phyloP scores from a whole-genome alignment of 2,113 vertebrate genomes.

The Mesembrinibis cayennensis region DNA sequence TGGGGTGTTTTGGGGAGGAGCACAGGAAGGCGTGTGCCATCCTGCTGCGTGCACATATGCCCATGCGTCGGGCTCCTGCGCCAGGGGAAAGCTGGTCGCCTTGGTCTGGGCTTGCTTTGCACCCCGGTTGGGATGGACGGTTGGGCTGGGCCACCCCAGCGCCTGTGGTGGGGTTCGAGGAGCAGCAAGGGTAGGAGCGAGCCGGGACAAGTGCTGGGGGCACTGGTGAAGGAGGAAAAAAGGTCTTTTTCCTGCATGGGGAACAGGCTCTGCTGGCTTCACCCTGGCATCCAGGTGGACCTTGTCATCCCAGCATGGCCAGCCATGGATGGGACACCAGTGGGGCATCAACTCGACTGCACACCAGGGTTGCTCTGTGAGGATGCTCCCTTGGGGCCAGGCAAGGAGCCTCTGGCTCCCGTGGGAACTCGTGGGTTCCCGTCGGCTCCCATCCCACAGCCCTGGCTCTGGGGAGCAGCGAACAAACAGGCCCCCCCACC shows the following conservation, averaged over 20 bases:
- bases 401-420: neutral
- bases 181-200: neutral
- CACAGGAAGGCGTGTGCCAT: accelerated
- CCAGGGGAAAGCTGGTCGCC: accelerated
- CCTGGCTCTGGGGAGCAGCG: neutral
- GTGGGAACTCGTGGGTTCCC: accelerated
- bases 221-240: neutral
- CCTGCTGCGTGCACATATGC: neutral
- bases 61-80: accelerated
- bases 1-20: neutral
- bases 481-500: neutral
- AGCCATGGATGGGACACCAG: no score
- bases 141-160: neutral
- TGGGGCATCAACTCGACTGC: neutral
- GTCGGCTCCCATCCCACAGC: accelerated
- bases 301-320: neutral
- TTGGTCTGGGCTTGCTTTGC: neutral
- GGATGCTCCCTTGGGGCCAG: neutral
- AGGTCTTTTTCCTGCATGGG: accelerated
- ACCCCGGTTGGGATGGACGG: neutral
- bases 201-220: neutral
- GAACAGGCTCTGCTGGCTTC: neutral
- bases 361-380: accelerated
- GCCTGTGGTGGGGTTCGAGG: accelerated
- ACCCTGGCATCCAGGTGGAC: neutral